These are phyloP conservation scores for Nixonia krombeini DNA, from an alignment of 1,140 invertebrate species.

Conservation along the genomic window DNA sequence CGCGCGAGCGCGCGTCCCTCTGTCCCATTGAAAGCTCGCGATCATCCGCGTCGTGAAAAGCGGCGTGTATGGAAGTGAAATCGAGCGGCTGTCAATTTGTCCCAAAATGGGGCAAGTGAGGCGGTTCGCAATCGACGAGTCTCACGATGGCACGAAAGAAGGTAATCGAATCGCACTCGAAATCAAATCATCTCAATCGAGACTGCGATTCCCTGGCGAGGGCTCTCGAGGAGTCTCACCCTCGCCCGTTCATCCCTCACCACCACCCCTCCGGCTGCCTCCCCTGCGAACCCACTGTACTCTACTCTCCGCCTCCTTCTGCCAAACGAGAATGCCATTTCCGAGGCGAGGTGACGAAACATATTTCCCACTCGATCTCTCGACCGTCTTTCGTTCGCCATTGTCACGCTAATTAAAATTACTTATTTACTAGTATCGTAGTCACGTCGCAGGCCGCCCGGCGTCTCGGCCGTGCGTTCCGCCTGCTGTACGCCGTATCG, in stretches of 20 bases:
- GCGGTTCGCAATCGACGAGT: slow-evolving; percentile 23
- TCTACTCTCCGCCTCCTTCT: too few species aligned
- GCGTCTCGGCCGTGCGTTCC: too few species aligned
- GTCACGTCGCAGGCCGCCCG: too few species aligned
- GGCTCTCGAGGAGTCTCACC: slow-evolving; percentile 15
- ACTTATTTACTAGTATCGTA: too few species aligned
- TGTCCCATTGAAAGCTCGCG: slow-evolving; percentile 7
- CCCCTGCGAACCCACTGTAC: too few species aligned
- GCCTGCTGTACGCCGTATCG: not conserved
- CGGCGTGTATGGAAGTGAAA: slow-evolving; percentile 25
- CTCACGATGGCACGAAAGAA: slow-evolving; percentile 31
- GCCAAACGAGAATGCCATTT: slow-evolving; percentile 12
- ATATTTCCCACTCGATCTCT: slow-evolving; percentile 10
- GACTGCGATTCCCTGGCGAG: slow-evolving; percentile 27
- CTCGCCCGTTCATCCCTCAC: slow-evolving; percentile 3
- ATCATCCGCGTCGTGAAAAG: slow-evolving; percentile 22
- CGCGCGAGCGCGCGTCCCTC: slow-evolving; percentile 3
- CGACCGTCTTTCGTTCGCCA: not conserved
- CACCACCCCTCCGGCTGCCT: slow-evolving; percentile 3
- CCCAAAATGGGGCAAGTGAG: slow-evolving; percentile 35
- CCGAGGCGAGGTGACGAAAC: slow-evolving; percentile 16
- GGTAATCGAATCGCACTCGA: slow-evolving; percentile 41
- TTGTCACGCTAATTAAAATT: too few species aligned
- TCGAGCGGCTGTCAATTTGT: slow-evolving; percentile 45
- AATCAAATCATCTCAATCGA: slow-evolving; percentile 44